These are phyloP conservation scores for Megaceryle maxima DNA, from an alignment of 2,113 vertebrate species.

Conservation along the genomic window DNA sequence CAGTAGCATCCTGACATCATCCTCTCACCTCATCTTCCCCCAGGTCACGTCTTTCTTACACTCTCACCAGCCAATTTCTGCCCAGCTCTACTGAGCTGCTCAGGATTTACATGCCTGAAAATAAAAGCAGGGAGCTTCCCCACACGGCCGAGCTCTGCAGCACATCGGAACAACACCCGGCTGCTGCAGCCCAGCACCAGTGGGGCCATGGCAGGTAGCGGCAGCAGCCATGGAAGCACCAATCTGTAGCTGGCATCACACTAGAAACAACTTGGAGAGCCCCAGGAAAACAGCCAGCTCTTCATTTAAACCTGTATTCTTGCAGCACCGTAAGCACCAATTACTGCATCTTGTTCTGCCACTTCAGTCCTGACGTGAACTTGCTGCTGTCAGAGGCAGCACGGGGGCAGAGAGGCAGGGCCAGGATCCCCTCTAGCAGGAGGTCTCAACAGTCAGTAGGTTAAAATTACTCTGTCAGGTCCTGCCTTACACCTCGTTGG, in stretches of 20 bases:
- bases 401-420: rapidly evolving
- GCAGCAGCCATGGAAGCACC: not conserved
- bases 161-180: not conserved
- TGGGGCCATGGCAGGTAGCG: not conserved
- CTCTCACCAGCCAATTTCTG: not conserved
- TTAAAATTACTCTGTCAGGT: not conserved
- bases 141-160: not conserved
- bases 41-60: not conserved
- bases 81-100: not conserved
- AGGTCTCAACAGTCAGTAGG: rapidly evolving
- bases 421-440: rapidly evolving
- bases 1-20: not conserved
- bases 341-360: not conserved
- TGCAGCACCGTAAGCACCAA: not conserved
- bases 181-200: not conserved
- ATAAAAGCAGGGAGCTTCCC: not conserved
- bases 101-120: not conserved
- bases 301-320: not conserved
- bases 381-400: rapidly evolving
- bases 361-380: rapidly evolving
- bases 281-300: not conserved
- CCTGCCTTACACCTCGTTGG: not conserved
- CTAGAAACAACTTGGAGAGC: not conserved
- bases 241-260: not conserved
- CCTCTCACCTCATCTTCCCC: not conserved